Evolutionary conservation across 2,888 invertebrate genomes (phyloP), one percentile per base, ranked within the genome.

Genomic region (Euzetes globulus): DNA sequence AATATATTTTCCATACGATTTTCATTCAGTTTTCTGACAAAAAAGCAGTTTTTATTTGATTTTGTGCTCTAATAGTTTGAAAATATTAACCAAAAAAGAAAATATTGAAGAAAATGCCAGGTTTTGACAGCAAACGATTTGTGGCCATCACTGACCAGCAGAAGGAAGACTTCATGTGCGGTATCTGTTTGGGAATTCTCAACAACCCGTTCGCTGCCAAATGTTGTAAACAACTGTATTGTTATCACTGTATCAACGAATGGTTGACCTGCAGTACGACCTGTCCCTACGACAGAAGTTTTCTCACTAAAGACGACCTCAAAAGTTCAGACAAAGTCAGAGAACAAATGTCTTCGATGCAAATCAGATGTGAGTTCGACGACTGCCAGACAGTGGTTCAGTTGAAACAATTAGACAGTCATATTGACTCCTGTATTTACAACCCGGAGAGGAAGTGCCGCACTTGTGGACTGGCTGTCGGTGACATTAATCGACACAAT

Each of bases 51-150:
- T 47, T 47, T 5, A 17, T 13, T 47, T 47, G 3, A 13, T 17
- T 47, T 17, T 47, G 13, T 13, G 15, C 13, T 47, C n/a, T 47
- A 47, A 47, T 47, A n/a, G n/a, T n/a, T 52, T 52, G n/a, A 19
- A n/a, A n/a, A n/a, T n/a, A n/a, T 52, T 17, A 55, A 55, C 3
- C 19, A 58, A 22, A 22, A 9, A n/a, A 37, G 33, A 33, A 33
- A 33, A 33, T 9, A 33, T 15, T 3, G 58, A 22, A 58, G 25
- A 22, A 58, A n/a, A 68, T 68, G 68, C 68, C 68, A 1, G 68
- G 68, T 41, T 68, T 68, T 68, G 68, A 68, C n/a, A 68, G 68
- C 45, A 68, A 68, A 68, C 68, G 68, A 41, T 68, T 68, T 22
- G 45, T 45, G 2, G 17, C 15, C 13, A 68, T 68, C 17, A 68